A percentile compares a stretch with the other conserved stretches of the same genome.
Evolutionary conservation across 2,797 vertebrate genomes (phyloP).

Genomic region (Melanotaenia pygmaea): DNA sequence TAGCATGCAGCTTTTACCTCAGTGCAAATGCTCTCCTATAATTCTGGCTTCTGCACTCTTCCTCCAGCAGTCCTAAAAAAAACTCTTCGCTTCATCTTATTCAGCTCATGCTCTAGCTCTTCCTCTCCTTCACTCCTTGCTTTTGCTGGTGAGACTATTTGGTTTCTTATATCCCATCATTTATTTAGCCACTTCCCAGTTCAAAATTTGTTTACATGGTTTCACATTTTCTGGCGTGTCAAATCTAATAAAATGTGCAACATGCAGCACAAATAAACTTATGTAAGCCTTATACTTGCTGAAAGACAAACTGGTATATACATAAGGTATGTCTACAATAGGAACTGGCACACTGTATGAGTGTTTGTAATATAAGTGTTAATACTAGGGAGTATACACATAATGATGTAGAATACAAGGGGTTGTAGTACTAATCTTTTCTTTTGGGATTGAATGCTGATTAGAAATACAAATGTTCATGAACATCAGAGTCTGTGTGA

Average conservation of each 20-base stretch:
- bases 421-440: neutral
- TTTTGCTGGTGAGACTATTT: conserved; percentile 17
- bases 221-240: conserved; percentile 6
- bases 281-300: neutral
- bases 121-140: neutral
- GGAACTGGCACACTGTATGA: neutral
- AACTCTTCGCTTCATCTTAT: neutral
- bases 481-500: too few species aligned
- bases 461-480: too few species aligned
- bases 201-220: conserved; percentile 1
- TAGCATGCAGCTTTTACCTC: conserved; percentile 55
- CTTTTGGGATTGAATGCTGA: neutral
- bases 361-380: neutral
- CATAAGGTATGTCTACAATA: conserved; percentile 2
- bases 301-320: conserved; percentile 2
- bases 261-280: neutral
- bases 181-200: conserved; percentile 19
- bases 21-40: conserved; percentile 70
- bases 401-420: neutral
- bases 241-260: conserved; percentile 9
- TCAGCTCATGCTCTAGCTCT: conserved; percentile 5
- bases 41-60: conserved; percentile 34
- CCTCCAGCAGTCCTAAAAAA: conserved; percentile 22
- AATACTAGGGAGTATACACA: conserved; percentile 13
- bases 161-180: conserved; percentile 1